Percentiles rank a stretch among this genome's conserved stretches.
Evolutionary conservation across 2,888 invertebrate genomes (phyloP).

Genomic region (Alloscopus bannaensis): DNA sequence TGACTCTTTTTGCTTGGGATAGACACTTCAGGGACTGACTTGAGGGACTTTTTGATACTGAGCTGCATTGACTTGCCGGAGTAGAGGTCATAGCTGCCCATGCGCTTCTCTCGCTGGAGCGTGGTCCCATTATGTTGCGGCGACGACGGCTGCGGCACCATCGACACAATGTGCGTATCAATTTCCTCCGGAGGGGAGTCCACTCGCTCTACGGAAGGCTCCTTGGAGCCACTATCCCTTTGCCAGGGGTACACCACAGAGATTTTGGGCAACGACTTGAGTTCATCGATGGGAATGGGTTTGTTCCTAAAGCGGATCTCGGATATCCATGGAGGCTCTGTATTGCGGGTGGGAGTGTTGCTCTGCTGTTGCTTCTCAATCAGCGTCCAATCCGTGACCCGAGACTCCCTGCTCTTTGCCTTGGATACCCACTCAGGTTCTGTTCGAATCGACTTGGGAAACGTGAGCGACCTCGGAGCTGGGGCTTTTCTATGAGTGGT

Average conservation of each 20-base stretch:
- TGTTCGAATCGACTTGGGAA: slow-evolving; percentile 66
- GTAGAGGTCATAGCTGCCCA: slow-evolving; percentile 41
- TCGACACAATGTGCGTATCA: slow-evolving; percentile 62
- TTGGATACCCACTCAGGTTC: slow-evolving; percentile 73
- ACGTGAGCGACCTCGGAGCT: slow-evolving; percentile 64
- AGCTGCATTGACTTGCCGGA: slow-evolving; percentile 36
- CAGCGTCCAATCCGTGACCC: slow-evolving; percentile 71
- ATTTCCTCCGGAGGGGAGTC: neutral
- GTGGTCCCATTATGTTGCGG: neutral
- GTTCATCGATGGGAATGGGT: slow-evolving; percentile 55
- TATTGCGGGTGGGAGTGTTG: slow-evolving; percentile 16
- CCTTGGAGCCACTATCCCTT: slow-evolving; percentile 50
- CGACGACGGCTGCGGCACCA: slow-evolving; percentile 45
- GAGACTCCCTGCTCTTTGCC: slow-evolving; percentile 69
- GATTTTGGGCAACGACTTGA: slow-evolving; percentile 65
- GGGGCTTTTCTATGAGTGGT: slow-evolving; percentile 1
- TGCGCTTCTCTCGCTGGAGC: neutral
- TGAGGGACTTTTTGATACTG: slow-evolving; percentile 49
- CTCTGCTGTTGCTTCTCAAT: slow-evolving; percentile 60
- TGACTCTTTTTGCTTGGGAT: slow-evolving; percentile 31
- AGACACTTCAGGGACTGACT: slow-evolving; percentile 60
- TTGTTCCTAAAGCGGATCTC: slow-evolving; percentile 69
- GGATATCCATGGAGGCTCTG: slow-evolving; percentile 72
- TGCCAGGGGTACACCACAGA: slow-evolving; percentile 72
- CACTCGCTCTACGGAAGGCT: slow-evolving; percentile 30